These are phyloP conservation scores for Callionymus lyra DNA, from an alignment of 2,113 vertebrate species.

Conservation along the genomic window DNA sequence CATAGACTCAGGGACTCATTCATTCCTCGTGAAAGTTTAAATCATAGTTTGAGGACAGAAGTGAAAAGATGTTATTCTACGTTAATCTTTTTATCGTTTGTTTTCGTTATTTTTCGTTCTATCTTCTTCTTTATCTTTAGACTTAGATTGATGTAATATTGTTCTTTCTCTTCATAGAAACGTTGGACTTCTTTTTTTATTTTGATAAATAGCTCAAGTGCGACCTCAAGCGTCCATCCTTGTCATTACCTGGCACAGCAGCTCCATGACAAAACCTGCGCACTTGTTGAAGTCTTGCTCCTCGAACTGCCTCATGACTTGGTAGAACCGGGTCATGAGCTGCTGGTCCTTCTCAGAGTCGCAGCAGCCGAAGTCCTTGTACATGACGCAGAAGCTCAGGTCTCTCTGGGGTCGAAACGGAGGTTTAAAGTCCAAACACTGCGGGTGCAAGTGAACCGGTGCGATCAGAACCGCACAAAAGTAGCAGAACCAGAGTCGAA, in stretches of 20 bases:
- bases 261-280: conserved; percentile 76
- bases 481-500: conserved; percentile 9
- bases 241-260: conserved; percentile 83
- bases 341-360: conserved; percentile 68
- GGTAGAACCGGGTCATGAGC: conserved; percentile 72
- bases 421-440: conserved; percentile 92
- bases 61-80: too few species aligned
- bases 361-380: conserved; percentile 87
- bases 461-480: conserved; percentile 12
- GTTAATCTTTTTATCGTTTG: too few species aligned
- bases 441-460: conserved; percentile 71
- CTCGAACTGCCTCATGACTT: conserved; percentile 66
- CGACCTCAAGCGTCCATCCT: too few species aligned
- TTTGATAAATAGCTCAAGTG: too few species aligned
- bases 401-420: conserved; percentile 77
- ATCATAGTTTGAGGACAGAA: too few species aligned
- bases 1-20: too few species aligned
- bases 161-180: too few species aligned
- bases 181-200: too few species aligned
- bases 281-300: conserved; percentile 64
- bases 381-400: conserved; percentile 80
- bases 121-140: too few species aligned
- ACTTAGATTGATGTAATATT: too few species aligned
- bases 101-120: too few species aligned
- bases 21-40: too few species aligned